Conservation (phyloP, 2,113 vertebrate genomes). For the Thymallus thymallus region DNA sequence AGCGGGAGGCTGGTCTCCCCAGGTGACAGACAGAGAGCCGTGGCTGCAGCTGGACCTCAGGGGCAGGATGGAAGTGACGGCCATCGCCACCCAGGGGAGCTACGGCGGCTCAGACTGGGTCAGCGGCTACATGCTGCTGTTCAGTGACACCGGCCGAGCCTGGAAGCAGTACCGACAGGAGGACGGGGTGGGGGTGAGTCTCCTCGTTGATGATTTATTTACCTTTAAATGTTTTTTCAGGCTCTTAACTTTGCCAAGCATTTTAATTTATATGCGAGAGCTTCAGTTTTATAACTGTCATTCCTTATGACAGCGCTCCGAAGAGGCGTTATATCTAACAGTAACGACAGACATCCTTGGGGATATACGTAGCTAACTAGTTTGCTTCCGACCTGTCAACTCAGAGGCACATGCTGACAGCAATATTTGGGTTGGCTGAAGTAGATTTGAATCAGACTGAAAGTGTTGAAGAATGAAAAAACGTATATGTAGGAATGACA, state of each 20-base stretch:
- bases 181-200: slow-evolving; percentile 74
- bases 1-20: slow-evolving; percentile 90
- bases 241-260: neutral
- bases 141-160: slow-evolving; percentile 90
- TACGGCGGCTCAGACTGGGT: slow-evolving; percentile 94
- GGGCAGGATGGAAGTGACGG: slow-evolving; percentile 88
- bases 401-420: neutral
- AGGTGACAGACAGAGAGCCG: slow-evolving; percentile 80
- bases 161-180: slow-evolving; percentile 92
- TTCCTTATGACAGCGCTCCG: neutral
- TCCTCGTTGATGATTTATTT: no score
- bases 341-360: neutral
- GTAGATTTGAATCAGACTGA: slow-evolving; percentile 1
- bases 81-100: slow-evolving; percentile 88
- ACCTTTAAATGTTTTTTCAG: neutral
- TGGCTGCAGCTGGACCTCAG: slow-evolving; percentile 95
- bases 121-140: slow-evolving; percentile 85
- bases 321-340: neutral
- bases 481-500: neutral
- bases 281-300: neutral
- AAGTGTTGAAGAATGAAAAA: neutral
- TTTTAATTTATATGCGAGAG: neutral
- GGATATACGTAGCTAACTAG: neutral
- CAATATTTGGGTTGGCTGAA: neutral
- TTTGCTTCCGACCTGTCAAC: neutral